These are phyloP conservation scores for Eumerus sabulonum DNA, from an alignment of 2,888 invertebrate species.

Conservation along the genomic window DNA sequence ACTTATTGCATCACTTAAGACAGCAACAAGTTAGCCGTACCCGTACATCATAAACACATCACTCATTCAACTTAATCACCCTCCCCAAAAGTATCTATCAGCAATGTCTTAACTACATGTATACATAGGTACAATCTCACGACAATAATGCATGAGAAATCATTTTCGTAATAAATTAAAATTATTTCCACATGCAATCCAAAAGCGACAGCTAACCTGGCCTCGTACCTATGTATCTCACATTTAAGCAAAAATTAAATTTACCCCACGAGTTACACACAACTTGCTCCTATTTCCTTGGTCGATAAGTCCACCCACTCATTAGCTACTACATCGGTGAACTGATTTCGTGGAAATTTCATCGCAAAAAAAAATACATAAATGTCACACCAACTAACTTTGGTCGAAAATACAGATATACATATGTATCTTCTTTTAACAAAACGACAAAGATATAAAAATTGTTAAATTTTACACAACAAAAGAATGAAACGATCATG, in stretches of 20 bases:
- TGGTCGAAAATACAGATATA: too few relatives aligned
- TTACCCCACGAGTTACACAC: conserved; percentile 20
- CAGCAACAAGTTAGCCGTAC: conserved; percentile 1
- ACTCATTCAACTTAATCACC: neutral
- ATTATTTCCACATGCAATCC: conserved; percentile 35
- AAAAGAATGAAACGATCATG: conserved; percentile 29
- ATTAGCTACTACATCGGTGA: conserved; percentile 38
- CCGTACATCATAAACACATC: neutral
- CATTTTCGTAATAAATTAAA: conserved; percentile 38
- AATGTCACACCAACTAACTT: conserved; percentile 41
- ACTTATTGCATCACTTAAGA: too few relatives aligned
- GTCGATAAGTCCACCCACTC: conserved; percentile 59
- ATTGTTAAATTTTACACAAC: conserved; percentile 40
- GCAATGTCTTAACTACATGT: conserved; percentile 14
- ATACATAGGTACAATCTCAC: neutral
- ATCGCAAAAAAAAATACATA: conserved; percentile 50
- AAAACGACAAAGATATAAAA: conserved; percentile 35
- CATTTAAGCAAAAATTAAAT: conserved; percentile 24
- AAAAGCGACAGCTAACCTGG: conserved; percentile 22
- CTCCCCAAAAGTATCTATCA: conserved; percentile 19
- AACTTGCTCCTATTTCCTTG: conserved; percentile 28
- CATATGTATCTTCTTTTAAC: conserved; percentile 44
- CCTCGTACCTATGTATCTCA: conserved; percentile 19
- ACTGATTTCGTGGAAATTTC: conserved; percentile 55
- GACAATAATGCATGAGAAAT: conserved; percentile 19